These are phyloP conservation scores for Drosophila yooni DNA, from an alignment of 2,888 invertebrate species.

Conservation along the genomic window DNA sequence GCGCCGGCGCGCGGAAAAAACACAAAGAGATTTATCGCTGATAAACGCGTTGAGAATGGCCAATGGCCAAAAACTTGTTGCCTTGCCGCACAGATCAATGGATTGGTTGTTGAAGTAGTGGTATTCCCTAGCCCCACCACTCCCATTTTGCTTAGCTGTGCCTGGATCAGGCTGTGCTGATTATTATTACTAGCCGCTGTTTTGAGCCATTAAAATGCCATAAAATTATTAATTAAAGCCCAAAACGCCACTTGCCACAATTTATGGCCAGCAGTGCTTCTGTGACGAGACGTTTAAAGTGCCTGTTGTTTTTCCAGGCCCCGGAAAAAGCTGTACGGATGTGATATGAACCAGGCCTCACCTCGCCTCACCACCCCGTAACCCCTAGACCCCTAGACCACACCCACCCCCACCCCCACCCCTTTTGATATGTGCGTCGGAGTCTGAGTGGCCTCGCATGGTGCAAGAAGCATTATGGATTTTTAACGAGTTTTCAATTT, in stretches of 20 bases:
- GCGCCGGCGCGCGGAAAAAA: constrained; percentile 77
- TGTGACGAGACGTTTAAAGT: constrained; percentile 38
- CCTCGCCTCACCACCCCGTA: neutral
- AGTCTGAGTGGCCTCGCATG: constrained; percentile 51
- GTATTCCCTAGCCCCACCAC: neutral
- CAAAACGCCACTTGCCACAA: constrained; percentile 71
- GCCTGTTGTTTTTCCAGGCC: constrained; percentile 7
- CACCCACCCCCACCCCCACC: neutral
- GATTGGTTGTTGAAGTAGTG: constrained; percentile 24
- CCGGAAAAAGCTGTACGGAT: constrained; percentile 34
- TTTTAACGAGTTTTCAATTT: constrained; percentile 85
- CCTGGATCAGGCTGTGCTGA: constrained; percentile 64
- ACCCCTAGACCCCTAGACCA: neutral
- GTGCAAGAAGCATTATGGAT: constrained; percentile 83
- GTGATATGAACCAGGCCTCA: constrained; percentile 52
- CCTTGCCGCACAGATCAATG: constrained; percentile 66
- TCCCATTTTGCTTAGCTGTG: neutral
- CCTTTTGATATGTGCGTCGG: constrained; percentile 8
- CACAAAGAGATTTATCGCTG: constrained; percentile 82
- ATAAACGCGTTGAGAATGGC: constrained; percentile 79
- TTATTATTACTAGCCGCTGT: constrained; percentile 44
- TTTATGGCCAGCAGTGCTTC: constrained; percentile 59
- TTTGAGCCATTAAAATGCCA: constrained; percentile 77
- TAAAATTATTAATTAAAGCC: constrained; percentile 81
- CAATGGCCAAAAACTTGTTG: constrained; percentile 55